Base-by-base conservation (phyloP, 2,888 invertebrate species). In the Brassicogethes aeneus region DNA sequence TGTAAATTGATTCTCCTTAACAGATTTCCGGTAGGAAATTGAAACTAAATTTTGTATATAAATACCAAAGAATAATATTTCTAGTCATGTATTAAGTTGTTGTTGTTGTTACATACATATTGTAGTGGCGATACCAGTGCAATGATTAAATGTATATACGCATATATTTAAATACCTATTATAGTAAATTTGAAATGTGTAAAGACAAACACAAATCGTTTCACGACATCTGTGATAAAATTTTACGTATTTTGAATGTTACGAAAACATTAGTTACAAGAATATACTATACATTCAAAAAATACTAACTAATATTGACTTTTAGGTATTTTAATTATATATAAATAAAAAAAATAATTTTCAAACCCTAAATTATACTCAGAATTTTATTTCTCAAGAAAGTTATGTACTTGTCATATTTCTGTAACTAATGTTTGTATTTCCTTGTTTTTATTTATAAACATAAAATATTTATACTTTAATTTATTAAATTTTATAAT, bases 161-260 rank as follows among this genome's bases (percentile, higher is more conserved):
- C 23, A 23, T 7, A 23, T 23, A 23, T 23, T n/a, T n/a, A n/a
- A n/a, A n/a, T n/a, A 49, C 43, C 37, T 36, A 42, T 37, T 42
- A 45, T 56, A 55, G 51, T 52, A 50, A 52, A 52, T 58, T 54
- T 53, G 50, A 59, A 60, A 59, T 55, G 55, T 57, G 56, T 60
- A 59, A 56, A 56, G 49, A 50, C 47, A 55, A 53, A 60, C 58
- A 62, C 48, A 52, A 36, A 53, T 59, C 61, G 59, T 59, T 15
- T 16, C 8, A 56, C 59, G 64, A 60, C 56, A 57, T 54, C 65
- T 65, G 65, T 65, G 65, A 65, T 65, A 65, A 60, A 52, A 56
- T 55, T 57, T 57, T 56, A 57, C 52, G 53, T 57, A 50, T 56
- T 56, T 56, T 55, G 46, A 53, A 54, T 50, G 44, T 51, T 47